Conservation (phyloP, 2,113 vertebrate genomes). For the Silurus asotus region DNA sequence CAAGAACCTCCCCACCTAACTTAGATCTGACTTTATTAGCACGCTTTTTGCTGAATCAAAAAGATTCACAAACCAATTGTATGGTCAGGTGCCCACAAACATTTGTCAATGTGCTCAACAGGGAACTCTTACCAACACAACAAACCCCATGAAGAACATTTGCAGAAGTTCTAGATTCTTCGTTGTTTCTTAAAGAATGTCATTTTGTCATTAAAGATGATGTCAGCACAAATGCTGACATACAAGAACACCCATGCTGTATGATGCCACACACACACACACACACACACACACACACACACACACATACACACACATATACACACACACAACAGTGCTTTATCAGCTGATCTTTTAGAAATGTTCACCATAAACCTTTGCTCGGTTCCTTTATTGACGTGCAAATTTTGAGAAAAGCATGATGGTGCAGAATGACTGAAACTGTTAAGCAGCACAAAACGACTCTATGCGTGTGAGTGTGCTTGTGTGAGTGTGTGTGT, state of each 20-base stretch:
- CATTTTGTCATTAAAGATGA: conserved; percentile 3
- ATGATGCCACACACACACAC: neutral
- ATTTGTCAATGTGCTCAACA: no score
- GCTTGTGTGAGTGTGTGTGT: neutral
- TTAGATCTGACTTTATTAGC: no score
- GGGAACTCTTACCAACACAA: neutral
- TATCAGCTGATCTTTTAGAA: neutral
- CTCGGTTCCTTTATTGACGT: neutral
- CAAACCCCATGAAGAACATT: neutral
- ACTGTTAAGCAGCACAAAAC: neutral
- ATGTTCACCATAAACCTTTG: neutral
- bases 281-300: no score
- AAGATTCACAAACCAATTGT: no score
- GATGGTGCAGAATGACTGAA: neutral
- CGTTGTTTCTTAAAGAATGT: no score
- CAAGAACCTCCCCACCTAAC: no score
- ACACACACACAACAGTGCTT: neutral
- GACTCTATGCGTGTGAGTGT: neutral
- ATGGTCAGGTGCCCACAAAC: no score
- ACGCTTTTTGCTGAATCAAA: no score
- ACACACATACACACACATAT: no score
- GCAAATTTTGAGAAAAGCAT: neutral
- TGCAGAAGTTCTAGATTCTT: no score
- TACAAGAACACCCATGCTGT: neutral
- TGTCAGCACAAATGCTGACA: conserved; percentile 1